These are phyloP conservation scores for Pteruthius melanotis DNA, from an alignment of 2,113 vertebrate genomes.

Conservation along the genomic window DNA sequence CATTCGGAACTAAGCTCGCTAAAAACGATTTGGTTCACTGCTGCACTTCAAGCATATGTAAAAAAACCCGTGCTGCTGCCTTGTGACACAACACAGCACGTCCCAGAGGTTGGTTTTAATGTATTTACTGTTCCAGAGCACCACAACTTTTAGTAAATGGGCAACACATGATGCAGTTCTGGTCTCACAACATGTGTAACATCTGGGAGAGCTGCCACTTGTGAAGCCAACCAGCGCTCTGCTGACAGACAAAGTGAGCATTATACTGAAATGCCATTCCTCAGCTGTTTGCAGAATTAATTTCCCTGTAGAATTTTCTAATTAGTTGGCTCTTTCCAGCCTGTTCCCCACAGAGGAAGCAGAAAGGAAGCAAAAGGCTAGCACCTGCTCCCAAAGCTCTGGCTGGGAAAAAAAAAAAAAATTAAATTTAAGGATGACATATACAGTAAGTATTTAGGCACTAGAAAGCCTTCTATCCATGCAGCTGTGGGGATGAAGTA, in stretches of 20 bases:
- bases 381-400: conserved; percentile 80
- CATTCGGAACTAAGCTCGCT: neutral
- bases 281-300: conserved; percentile 81
- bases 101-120: neutral
- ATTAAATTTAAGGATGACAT: conserved; percentile 58
- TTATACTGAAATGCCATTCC: conserved; percentile 75
- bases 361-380: conserved; percentile 70
- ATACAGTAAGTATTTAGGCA: conserved; percentile 51
- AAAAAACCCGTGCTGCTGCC: neutral
- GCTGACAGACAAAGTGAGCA: conserved; percentile 73
- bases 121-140: conserved; percentile 10
- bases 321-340: conserved; percentile 69
- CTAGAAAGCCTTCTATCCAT: conserved; percentile 42
- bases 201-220: conserved; percentile 79
- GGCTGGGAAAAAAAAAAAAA: neutral
- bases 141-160: conserved; percentile 20
- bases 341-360: conserved; percentile 61
- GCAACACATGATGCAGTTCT: conserved; percentile 52
- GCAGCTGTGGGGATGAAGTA: conserved; percentile 71
- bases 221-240: conserved; percentile 70
- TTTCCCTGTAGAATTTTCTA: conserved; percentile 71
- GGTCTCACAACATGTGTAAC: conserved; percentile 78
- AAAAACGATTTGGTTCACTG: neutral
- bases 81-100: neutral
- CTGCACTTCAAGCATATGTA: neutral